Conservation (phyloP, 1,140 invertebrate genomes). For the Berghia stephanieae region DNA sequence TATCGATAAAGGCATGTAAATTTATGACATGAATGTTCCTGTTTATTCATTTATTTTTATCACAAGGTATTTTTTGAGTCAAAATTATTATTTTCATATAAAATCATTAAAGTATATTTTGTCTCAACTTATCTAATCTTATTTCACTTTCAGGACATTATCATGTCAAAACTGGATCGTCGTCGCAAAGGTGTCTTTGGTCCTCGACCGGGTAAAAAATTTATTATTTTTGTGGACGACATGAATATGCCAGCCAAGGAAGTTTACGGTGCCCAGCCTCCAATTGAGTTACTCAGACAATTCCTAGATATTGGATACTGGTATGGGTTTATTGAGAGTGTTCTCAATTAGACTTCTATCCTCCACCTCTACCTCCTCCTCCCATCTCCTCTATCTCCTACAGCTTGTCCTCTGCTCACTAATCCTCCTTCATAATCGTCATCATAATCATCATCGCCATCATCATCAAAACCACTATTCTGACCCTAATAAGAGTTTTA, state of each 20-base stretch:
- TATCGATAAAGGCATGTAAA: no score
- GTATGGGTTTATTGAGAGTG: slow-evolving; percentile 39
- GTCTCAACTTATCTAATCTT: not conserved
- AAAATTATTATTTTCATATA: not conserved
- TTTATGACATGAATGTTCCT: not conserved
- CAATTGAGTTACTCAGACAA: slow-evolving; percentile 67
- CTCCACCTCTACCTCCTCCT: not conserved
- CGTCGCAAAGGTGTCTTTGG: slow-evolving; percentile 66
- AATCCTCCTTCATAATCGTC: no score
- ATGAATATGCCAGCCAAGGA: slow-evolving; percentile 68
- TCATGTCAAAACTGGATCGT: slow-evolving; percentile 67
- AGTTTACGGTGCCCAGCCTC: slow-evolving; percentile 67
- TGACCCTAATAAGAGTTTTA: no score
- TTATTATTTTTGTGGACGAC: slow-evolving; percentile 68
- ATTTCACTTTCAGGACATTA: slow-evolving; percentile 71
- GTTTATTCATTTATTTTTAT: not conserved
- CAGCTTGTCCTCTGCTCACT: no score
- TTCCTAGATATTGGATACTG: slow-evolving; percentile 67
- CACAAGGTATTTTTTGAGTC: not conserved
- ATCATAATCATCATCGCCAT: no score
- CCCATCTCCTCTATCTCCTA: no score
- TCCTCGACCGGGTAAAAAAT: slow-evolving; percentile 66
- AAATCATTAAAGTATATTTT: not conserved
- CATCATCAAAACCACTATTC: no score
- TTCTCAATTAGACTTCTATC: not conserved